These are phyloP conservation scores for Sardinella longiceps DNA, from an alignment of 2,797 vertebrate species.

Conservation along the genomic window DNA sequence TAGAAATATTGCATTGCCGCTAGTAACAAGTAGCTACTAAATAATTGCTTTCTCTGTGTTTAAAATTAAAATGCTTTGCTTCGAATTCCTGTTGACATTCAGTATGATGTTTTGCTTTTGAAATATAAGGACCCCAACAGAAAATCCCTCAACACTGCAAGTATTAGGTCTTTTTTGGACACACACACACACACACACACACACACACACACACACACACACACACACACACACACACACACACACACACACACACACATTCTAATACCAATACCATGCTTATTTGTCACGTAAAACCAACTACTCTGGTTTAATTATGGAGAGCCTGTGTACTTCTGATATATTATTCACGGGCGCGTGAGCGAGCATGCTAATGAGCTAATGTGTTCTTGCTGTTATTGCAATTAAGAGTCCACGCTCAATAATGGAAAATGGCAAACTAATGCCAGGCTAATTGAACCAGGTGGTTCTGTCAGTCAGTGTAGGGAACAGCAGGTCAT, in stretches of 20 bases:
- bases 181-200: neutral
- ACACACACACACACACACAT: conserved; percentile 24
- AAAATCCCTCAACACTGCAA: conserved; percentile 3
- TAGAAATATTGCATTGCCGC: neutral
- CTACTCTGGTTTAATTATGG: conserved; percentile 59
- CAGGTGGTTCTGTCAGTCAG: conserved; percentile 44
- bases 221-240: conserved; percentile 19
- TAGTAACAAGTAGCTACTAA: neutral
- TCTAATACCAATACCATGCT: conserved; percentile 57
- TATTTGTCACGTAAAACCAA: conserved; percentile 59
- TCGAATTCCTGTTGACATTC: neutral
- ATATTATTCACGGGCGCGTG: conserved; percentile 59
- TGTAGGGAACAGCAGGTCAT: conserved; percentile 49
- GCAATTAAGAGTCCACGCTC: conserved; percentile 65
- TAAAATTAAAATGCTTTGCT: neutral
- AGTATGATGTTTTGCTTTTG: neutral
- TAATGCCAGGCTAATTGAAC: conserved; percentile 59
- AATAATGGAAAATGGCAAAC: conserved; percentile 61
- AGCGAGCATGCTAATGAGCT: conserved; percentile 71
- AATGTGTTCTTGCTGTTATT: conserved; percentile 64
- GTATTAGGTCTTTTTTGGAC: neutral
- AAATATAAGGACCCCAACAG: neutral
- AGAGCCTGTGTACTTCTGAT: conserved; percentile 60
- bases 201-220: neutral
- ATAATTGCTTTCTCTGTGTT: neutral